Evolutionary conservation across 2,113 vertebrate genomes (phyloP), one percentile per base, ranked within the genome.

Genomic region (Urocynchramus pylzowi): DNA sequence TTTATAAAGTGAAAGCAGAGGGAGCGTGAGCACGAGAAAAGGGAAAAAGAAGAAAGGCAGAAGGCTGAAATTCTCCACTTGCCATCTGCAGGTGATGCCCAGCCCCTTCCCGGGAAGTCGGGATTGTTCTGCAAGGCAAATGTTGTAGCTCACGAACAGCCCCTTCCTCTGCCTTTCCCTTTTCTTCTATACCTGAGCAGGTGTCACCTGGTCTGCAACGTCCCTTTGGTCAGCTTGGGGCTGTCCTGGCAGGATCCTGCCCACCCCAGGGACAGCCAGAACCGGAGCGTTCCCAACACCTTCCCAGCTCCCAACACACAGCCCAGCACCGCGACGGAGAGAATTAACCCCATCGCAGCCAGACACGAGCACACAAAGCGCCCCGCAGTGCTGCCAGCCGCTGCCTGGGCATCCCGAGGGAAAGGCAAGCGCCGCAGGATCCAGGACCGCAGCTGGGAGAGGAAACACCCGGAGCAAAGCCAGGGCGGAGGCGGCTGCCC

Each of bases 401-500:
- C 33, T 50, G 5, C 3, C 56, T 4, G 6, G 4, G 47, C 4
- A 28, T 10, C 67, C 84, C 67, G 2, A 22, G 28, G 54, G 57
- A 16, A 37, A 7, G 12, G 37, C 41, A 12, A 0, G 10, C 0
- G 28, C 39, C 1, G 1, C 20, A 4, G 56, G 37, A 44, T 13
- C 19, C 7, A 3, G 70, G 44, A 75, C 11, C 1, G 0, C 81
- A 13, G 23, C 30, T 0, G 9, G 54, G 42, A 45, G 30, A 37
- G 3, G 63, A 60, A 74, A n/a, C 1, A 6, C n/a, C 49, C 44
- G 18, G 19, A 54, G 45, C 69, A 28, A 53, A 39, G 1, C 26
- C 47, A 1, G 27, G 41, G 59, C 0, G 7, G 63, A 19, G 64
- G 7, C 24, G 9, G 35, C 13, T 3, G 3, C n/a, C 53, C 39